Evolutionary conservation across 1,140 invertebrate genomes (phyloP).

Genomic region (Chrysomallon squamiferum): DNA sequence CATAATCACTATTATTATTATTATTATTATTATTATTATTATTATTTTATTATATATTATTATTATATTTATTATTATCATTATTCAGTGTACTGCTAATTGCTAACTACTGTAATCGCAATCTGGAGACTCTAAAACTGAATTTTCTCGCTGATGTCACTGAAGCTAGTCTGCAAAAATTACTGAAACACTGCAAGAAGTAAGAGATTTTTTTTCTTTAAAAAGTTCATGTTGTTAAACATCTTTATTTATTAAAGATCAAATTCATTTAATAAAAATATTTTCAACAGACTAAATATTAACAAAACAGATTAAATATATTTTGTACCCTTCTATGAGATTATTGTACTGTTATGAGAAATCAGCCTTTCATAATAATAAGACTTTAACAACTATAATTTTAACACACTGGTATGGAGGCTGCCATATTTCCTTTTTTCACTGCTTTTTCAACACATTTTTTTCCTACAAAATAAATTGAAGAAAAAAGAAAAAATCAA

Average conservation of each 20-base stretch:
- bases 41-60: no score
- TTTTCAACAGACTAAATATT: not conserved
- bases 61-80: no score
- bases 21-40: no score
- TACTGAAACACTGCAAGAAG: constrained; percentile 53
- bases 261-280: not conserved
- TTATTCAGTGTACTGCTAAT: constrained; percentile 51
- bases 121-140: constrained; percentile 51
- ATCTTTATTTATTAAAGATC: not conserved
- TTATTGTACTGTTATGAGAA: no score
- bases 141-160: constrained; percentile 55
- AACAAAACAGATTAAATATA: no score
- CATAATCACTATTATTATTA: no score
- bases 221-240: no score
- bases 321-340: not conserved
- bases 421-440: no score
- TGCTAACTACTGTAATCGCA: constrained; percentile 47
- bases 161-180: constrained; percentile 42
- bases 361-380: not conserved
- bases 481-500: no score
- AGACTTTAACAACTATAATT: not conserved
- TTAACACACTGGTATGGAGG: no score
- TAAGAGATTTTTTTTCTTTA: constrained; percentile 14
- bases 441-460: no score
- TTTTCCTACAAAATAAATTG: no score